These are phyloP conservation scores for Phalanger gymnotis DNA, from an alignment of 2,797 vertebrate species.

Conservation along the genomic window DNA sequence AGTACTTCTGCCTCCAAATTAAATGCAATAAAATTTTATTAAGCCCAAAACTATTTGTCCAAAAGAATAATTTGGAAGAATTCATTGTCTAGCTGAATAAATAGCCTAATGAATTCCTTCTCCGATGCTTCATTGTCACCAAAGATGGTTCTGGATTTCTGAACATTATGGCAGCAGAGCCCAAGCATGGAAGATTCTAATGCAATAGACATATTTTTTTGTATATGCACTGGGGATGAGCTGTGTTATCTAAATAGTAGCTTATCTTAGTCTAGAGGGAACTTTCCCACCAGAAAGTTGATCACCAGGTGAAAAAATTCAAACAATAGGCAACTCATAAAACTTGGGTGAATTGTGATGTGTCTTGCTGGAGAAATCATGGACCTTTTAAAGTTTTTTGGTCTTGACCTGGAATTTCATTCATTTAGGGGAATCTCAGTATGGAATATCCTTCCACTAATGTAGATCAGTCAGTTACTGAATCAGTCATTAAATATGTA, in stretches of 20 bases:
- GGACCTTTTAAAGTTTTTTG: background rate
- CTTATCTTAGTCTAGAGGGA: background rate
- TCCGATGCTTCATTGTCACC: background rate
- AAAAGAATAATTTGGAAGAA: constrained; percentile 70
- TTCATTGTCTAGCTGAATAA: constrained; percentile 56
- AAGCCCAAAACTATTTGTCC: constrained; percentile 38
- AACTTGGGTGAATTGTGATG: background rate
- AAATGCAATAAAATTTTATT: constrained; percentile 63
- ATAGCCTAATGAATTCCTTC: constrained; percentile 40
- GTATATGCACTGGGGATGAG: background rate
- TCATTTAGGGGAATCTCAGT: background rate
- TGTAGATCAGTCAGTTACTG: background rate
- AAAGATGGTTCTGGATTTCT: background rate
- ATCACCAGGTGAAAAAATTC: background rate
- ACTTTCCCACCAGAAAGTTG: background rate
- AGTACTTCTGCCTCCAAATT: constrained; percentile 6
- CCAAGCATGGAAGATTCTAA: background rate
- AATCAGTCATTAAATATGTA: background rate
- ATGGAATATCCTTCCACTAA: background rate
- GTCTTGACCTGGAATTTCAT: background rate
- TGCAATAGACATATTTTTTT: background rate
- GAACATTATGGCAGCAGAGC: background rate
- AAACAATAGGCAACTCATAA: background rate
- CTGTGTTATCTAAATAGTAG: background rate
- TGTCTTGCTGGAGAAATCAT: background rate